Evolutionary conservation across 64 coral and sea anemone genomes (phyloP), one percentile per base, ranked within the genome.

Genomic region (Montipora cactus): DNA sequence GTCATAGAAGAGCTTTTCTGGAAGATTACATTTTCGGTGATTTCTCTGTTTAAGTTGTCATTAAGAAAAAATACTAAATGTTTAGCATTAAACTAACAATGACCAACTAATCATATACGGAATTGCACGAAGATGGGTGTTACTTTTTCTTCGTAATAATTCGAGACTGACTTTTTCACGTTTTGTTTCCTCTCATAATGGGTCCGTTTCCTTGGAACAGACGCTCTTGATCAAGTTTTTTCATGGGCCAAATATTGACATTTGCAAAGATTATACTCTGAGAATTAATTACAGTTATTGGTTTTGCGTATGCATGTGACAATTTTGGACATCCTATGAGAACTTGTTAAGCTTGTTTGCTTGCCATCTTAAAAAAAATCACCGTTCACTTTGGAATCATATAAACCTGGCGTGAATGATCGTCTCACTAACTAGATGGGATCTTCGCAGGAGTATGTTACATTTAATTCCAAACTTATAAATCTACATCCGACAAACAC

Each of bases 401-500:
- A 46, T 13, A 8, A 76, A 37, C 37, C 37, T 37, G 3, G 25
- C 37, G 46, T 55, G 52, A 55, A 55, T 55, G 52, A 7, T 10
- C 52, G 10, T 64, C 19, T 47, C 53, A 18, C 49, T 1, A 48
- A 37, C 44, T 19, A 13, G 9, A 76, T 76, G 2, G 22, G 11
- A 76, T 45, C 74, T 76, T 76, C 25, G 20, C 7, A 46, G 74
- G 23, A 76, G 45, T 9, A 20, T 46, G 11, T 76, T 4, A 7
- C 7, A 76, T 10, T 76, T 8, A 15, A 3, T 13, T 76, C 22
- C 76, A 19, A 78, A 45, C 2, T 49, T 78, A 50, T 49, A 49
- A 50, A 78, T 49, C 76, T 19, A 72, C 64, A 71, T 70, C 62
- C 82, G 66, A 62, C 82, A 64, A 72, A 71, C 10, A 49, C 82